Evolutionary conservation across 2,797 vertebrate genomes (phyloP).

Genomic region (Etheostoma nigrum): DNA sequence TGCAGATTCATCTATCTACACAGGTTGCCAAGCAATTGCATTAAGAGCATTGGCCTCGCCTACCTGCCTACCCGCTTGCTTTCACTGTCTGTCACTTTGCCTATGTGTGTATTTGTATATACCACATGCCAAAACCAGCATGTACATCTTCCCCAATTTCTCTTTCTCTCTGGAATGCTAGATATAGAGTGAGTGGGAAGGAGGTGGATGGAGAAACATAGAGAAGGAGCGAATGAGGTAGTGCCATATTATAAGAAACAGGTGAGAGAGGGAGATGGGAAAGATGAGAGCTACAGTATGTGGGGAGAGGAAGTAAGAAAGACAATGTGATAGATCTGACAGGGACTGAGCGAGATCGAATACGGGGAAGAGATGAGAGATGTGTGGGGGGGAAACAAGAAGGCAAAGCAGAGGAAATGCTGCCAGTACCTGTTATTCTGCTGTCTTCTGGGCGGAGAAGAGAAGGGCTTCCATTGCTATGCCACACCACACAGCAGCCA

Average conservation of each 20-base stretch:
- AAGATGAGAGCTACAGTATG: constrained; percentile 42
- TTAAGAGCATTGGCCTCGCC: constrained; percentile 40
- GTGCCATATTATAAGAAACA: constrained; percentile 58
- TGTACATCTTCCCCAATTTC: constrained; percentile 40
- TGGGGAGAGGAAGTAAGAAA: constrained; percentile 52
- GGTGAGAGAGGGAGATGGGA: constrained; percentile 47
- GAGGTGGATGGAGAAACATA: not conserved
- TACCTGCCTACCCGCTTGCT: constrained; percentile 46
- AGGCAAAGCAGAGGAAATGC: constrained; percentile 37
- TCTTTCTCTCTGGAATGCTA: constrained; percentile 28
- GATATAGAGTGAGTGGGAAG: constrained; percentile 65
- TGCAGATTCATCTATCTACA: constrained; percentile 44
- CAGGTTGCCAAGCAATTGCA: constrained; percentile 39
- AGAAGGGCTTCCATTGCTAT: constrained; percentile 63
- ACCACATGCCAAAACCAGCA: constrained; percentile 56
- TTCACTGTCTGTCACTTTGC: constrained; percentile 54
- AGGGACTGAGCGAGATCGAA: constrained; percentile 53
- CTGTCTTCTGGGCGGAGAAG: constrained; percentile 36
- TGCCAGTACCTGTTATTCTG: constrained; percentile 56
- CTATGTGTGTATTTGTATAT: not conserved
- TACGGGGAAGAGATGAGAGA: constrained; percentile 46
- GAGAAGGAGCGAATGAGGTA: constrained; percentile 23
- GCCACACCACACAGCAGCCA: constrained; percentile 62
- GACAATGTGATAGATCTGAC: constrained; percentile 67
- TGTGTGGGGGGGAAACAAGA: not conserved